Base-by-base conservation (phyloP, 2,888 invertebrate species). In the Arge pagana region DNA sequence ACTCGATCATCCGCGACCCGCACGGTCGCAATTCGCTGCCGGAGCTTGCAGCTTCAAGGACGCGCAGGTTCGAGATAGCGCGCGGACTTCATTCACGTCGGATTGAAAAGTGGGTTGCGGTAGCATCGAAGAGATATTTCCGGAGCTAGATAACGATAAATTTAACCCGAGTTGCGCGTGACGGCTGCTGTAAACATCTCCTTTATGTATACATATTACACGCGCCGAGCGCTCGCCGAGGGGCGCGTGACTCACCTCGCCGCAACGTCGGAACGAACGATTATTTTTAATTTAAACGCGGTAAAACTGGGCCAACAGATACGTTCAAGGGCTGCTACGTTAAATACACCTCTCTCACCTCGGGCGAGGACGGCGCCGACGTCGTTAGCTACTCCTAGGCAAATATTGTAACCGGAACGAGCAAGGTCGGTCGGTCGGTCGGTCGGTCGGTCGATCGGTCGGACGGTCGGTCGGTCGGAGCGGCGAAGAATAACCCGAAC, bases 121-220 rank as follows among this genome's bases (percentile, higher is more conserved):
- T n/a, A n/a, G n/a, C n/a, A 11, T 42, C 18, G 19, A 30, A 18
- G 42, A 42, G 42, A 18, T 30, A 42, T 42, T 42, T 42, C 42
- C 42, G 30, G 42, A n/a, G 18, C 18, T 18, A 42, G 42, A 42
- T 42, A 42, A 42, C 42, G 42, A 42, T 30, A 30, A 30, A 42
- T 42, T 42, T 19, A 18, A 42, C 11, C 31, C 23, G 30, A 42
- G 42, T 30, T 19, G 16, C 11, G 28, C 28, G 30, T 30, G 30
- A 30, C 30, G 30, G 42, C 16, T 42, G 28, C 42, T 42, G 28
- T 28, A 19, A 42, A 19, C 18, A 30, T 30, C 30, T 18, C 11
- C 21, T 30, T 30, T n/a, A 39, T 39, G 3, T 4, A 30, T 19
- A 10, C 21, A 18, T 10, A 26, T 30, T 19, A 41, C 28, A 42